Base-by-base conservation (phyloP, 2,888 invertebrate genomes). In the Trimorus sp. region DNA sequence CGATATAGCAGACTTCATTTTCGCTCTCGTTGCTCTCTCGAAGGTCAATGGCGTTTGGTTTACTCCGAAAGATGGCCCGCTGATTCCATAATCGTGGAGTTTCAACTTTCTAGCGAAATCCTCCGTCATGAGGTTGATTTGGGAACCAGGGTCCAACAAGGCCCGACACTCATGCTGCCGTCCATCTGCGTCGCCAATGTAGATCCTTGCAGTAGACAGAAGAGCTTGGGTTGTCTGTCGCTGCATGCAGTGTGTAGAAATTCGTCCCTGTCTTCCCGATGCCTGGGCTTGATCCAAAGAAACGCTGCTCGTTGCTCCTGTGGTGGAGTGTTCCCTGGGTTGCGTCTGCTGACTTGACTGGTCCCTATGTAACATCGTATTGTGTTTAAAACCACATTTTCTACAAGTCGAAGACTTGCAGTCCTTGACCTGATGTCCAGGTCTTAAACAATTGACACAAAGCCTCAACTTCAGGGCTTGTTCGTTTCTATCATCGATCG, bases 321-420 rank as follows among this genome's bases (percentile, higher is more conserved):
- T 26, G 26, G 26, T 26, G 11, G n/a, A n/a, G 26, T 45, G 11
- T 11, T 45, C 45, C 45, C 6, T 45, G 9, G 9, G 45, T 45
- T 45, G 45, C 12, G 6, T 26, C 26, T 26, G 26, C 26, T 26
- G 26, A 26, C 26, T 26, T 26, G 26, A 26, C 26, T 26, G 26
- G 11, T 1, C 11, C 45, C 12, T 45, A 12, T 45, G 45, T 45
- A 45, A 45, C 45, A 45, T 45, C 12, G 45, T 45, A 11, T 45
- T 45, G 45, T 45, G 45, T 45, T 45, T 45, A 45, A 45, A 26
- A 4, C 45, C 45, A 45, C 45, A 45, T 45, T 45, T 45, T 45
- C 45, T 45, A 7, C 45, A 45, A 45, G 45, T 12, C 12, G 45
- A 45, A 2, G 45, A 45, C 12, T 12, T 45, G 45, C 45, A 45